These are phyloP conservation scores for Falcunculus frontatus DNA, from an alignment of 2,113 vertebrate genomes.

Conservation along the genomic window DNA sequence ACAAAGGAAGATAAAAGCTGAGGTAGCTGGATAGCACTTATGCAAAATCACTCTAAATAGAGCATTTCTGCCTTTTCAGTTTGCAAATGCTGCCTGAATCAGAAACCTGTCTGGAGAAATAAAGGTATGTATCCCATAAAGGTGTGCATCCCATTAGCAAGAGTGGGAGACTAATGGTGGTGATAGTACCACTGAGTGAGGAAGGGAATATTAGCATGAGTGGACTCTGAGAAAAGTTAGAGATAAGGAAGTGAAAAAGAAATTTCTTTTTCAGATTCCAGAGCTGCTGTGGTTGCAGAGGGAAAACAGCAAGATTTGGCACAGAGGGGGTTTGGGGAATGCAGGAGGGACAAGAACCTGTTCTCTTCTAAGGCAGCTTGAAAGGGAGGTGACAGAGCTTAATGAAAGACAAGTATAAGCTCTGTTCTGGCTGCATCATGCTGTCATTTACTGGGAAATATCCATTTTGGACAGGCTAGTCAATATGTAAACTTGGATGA, in stretches of 20 bases:
- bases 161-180: not conserved
- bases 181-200: not conserved
- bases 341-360: not conserved
- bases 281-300: not conserved
- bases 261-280: not conserved
- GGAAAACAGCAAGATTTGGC: not conserved
- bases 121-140: not conserved
- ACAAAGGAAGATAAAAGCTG: not conserved
- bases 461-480: not conserved
- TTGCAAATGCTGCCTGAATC: not conserved
- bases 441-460: not conserved
- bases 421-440: not conserved
- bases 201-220: not conserved
- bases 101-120: not conserved
- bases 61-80: not conserved
- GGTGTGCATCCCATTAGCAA: not conserved
- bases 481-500: not conserved
- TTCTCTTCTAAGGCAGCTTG: not conserved
- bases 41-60: not conserved
- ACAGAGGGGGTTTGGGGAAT: not conserved
- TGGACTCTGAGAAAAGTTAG: not conserved
- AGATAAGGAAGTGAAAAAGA: not conserved
- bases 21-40: not conserved
- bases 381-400: not conserved
- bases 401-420: not conserved